Evolutionary conservation across 2,113 vertebrate species (phyloP).

Genomic region (Romanogobio albipinnatus): DNA sequence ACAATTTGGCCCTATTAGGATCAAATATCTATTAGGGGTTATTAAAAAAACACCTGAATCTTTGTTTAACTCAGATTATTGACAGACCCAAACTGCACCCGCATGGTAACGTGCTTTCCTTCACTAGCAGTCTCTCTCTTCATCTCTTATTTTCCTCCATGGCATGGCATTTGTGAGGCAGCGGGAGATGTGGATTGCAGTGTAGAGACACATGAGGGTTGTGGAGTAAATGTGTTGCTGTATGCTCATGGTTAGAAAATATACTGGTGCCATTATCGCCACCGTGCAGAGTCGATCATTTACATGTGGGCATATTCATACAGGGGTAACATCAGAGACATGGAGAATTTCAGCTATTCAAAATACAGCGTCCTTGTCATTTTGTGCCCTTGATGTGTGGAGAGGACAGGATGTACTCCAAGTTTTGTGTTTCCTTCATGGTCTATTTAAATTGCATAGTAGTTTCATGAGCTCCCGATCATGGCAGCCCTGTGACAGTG

Average conservation of each 20-base stretch:
- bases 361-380: not conserved
- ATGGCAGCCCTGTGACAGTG: not conserved
- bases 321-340: not conserved
- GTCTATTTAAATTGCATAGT: not conserved
- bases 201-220: not conserved
- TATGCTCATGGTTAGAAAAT: not conserved
- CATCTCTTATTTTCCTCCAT: not conserved
- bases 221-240: too few relatives aligned
- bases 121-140: not conserved
- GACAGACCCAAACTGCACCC: not conserved
- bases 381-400: not conserved
- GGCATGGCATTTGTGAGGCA: not conserved
- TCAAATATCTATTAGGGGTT: too few relatives aligned
- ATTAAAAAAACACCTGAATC: not conserved
- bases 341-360: slow-evolving; percentile 10
- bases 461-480: slow-evolving; percentile 13
- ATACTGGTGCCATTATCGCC: slow-evolving; percentile 4
- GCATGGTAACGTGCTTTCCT: not conserved
- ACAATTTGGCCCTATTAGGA: too few relatives aligned
- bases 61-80: not conserved
- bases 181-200: not conserved
- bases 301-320: slow-evolving; percentile 8
- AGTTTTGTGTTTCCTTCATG: not conserved
- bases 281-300: not conserved
- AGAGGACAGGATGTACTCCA: not conserved